A percentile compares a stretch with the other conserved stretches of the same genome.
phyloP scores from a whole-genome alignment of 2,888 invertebrate species.

The Phorcus lineatus region DNA sequence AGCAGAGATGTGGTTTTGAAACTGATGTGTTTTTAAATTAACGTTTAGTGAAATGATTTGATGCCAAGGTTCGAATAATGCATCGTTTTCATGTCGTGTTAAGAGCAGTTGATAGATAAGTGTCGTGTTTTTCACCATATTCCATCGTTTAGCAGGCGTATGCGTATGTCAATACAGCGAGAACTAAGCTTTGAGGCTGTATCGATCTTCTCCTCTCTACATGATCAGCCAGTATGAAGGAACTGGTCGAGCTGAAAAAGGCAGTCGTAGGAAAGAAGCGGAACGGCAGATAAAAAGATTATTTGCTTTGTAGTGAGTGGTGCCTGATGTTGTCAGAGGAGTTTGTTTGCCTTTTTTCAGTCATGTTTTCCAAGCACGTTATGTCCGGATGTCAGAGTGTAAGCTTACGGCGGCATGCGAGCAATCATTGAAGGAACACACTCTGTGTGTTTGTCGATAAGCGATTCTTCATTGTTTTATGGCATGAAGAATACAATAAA shows the following conservation, averaged over 20 bases:
- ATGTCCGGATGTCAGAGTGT: background rate
- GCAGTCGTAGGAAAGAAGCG: background rate
- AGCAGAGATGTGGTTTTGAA: background rate
- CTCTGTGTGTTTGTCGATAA: no score
- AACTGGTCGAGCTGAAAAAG: background rate
- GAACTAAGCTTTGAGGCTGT: background rate
- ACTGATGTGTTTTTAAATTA: background rate
- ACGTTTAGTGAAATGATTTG: background rate
- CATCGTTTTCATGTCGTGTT: background rate
- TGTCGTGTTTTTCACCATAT: background rate
- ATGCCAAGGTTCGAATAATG: background rate
- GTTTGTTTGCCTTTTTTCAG: background rate
- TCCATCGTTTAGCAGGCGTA: background rate
- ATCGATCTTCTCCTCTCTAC: background rate
- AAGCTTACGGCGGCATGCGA: background rate
- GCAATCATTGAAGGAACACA: no score
- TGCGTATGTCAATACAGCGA: background rate
- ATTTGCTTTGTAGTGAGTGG: background rate
- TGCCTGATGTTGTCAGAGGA: background rate
- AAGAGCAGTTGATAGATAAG: background rate
- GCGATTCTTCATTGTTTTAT: no score
- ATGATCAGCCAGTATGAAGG: background rate
- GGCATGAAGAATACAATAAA: no score
- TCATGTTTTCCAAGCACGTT: background rate
- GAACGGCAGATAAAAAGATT: slow-evolving; percentile 2